Conservation (phyloP, 2,797 vertebrate species). For the Leuciscus waleckii region DNA sequence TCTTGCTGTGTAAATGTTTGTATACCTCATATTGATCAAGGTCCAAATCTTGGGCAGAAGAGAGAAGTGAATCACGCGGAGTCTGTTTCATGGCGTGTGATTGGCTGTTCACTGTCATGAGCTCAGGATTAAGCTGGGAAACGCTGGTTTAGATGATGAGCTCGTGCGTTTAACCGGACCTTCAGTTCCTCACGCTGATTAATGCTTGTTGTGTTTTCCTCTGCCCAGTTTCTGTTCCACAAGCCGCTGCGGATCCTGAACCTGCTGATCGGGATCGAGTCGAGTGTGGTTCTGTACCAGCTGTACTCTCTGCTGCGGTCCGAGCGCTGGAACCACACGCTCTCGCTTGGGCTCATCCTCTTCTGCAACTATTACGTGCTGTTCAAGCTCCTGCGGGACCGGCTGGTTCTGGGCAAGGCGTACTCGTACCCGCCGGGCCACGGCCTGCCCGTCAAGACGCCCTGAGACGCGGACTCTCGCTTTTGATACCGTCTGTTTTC, state of each 20-base stretch:
- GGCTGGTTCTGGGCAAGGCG: conserved; percentile 95
- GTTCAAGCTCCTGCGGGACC: conserved; percentile 97
- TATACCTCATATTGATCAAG: too few species aligned
- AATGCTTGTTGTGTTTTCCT: not conserved
- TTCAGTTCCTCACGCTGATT: not conserved
- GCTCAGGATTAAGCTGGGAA: too few species aligned
- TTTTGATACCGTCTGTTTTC: conserved; percentile 99
- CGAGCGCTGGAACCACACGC: conserved; percentile 98
- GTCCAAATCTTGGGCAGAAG: too few species aligned
- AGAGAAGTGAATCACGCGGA: too few species aligned
- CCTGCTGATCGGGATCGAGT: conserved; percentile 95
- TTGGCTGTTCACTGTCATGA: too few species aligned
- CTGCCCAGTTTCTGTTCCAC: conserved; percentile 92
- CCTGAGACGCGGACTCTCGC: conserved; percentile 81
- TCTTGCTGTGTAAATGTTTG: too few species aligned
- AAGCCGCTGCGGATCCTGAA: conserved; percentile 98
- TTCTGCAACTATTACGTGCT: conserved; percentile 99
- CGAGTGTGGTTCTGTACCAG: conserved; percentile 95
- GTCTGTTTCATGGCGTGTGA: too few species aligned
- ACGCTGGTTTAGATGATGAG: too few species aligned
- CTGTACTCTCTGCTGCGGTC: conserved; percentile 97
- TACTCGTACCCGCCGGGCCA: conserved; percentile 88
- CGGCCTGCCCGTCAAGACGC: conserved; percentile 87
- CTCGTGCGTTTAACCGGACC: too few species aligned
- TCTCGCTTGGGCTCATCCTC: conserved; percentile 97